phyloP scores from a whole-genome alignment of 2,888 invertebrate species.

The Didymodactylos carnosus region DNA sequence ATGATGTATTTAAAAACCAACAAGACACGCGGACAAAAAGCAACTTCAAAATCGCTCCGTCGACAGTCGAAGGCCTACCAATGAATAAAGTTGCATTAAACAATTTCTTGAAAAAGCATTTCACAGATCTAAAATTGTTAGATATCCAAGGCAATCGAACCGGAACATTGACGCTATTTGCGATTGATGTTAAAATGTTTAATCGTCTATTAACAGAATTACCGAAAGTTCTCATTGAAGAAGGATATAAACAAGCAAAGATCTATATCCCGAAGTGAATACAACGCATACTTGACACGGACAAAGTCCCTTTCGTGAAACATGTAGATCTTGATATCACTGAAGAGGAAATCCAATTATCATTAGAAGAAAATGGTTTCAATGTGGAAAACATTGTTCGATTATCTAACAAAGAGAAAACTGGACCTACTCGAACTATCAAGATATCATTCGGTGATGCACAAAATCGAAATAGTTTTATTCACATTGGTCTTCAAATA shows the following conservation, averaged over 20 bases:
- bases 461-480: not conserved
- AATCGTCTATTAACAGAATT: no score
- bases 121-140: not conserved
- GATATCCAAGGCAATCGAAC: not conserved
- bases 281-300: not conserved
- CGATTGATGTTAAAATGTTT: not conserved
- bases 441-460: not conserved
- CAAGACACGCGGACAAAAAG: no score
- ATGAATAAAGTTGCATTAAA: not conserved
- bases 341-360: not conserved
- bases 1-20: no score
- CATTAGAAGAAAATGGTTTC: not conserved
- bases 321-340: not conserved
- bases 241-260: not conserved
- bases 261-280: not conserved
- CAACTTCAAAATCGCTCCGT: not conserved
- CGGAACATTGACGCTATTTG: not conserved
- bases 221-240: not conserved
- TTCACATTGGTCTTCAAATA: not conserved
- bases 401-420: not conserved
- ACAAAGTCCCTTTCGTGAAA: not conserved
- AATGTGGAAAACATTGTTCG: not conserved
- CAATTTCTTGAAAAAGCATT: not conserved
- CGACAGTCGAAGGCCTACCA: not conserved
- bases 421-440: not conserved